Conservation (phyloP, 2,113 vertebrate species). For the Pyxicephalus adspersus region DNA sequence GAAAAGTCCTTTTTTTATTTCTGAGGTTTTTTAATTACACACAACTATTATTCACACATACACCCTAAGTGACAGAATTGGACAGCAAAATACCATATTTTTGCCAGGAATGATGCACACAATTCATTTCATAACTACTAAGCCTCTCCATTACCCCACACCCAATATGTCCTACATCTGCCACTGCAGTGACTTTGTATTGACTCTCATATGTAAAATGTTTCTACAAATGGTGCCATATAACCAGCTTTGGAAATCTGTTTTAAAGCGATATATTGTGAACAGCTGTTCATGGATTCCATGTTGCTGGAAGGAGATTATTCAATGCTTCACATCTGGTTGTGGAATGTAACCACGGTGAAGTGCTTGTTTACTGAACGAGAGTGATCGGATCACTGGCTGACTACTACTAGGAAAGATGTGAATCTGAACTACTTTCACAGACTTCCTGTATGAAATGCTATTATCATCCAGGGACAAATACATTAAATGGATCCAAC, state of each 20-base stretch:
- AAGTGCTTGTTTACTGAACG: slow-evolving; percentile 34
- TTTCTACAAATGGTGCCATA: slow-evolving; percentile 17
- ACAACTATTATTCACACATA: neutral
- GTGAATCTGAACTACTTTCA: slow-evolving; percentile 26
- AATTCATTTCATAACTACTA: neutral
- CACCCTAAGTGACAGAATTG: neutral
- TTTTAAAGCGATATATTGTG: slow-evolving; percentile 27
- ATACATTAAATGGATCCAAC: neutral
- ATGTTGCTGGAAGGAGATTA: slow-evolving; percentile 56
- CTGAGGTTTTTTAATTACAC: too few species aligned
- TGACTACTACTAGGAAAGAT: slow-evolving; percentile 45
- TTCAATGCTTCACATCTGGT: slow-evolving; percentile 58
- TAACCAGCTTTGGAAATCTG: slow-evolving; percentile 3
- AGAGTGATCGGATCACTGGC: slow-evolving; percentile 39
- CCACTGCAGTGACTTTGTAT: neutral
- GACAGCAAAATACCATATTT: neutral
- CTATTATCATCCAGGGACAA: slow-evolving; percentile 36
- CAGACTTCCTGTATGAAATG: slow-evolving; percentile 43
- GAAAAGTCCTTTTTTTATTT: too few species aligned
- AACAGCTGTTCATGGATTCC: slow-evolving; percentile 59
- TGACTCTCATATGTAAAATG: neutral
- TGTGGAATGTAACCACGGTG: slow-evolving; percentile 56
- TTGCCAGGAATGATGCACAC: neutral
- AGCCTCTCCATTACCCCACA: neutral
- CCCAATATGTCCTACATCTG: neutral